These are phyloP conservation scores for Phymanthus crucifer DNA, from an alignment of 92 coral and sea anemone genomes.

Conservation along the genomic window DNA sequence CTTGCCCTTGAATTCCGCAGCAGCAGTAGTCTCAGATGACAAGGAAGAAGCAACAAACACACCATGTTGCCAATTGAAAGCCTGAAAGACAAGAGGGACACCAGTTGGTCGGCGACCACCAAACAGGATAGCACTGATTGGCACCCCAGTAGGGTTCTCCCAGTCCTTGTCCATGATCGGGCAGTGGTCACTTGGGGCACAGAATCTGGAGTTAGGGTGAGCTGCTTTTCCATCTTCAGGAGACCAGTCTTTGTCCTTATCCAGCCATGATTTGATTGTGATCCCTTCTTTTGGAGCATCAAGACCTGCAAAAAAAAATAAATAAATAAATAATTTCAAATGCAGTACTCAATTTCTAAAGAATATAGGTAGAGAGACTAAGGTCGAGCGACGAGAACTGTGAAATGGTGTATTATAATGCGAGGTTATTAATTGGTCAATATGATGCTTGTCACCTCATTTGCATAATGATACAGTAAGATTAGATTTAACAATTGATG, in stretches of 20 bases:
- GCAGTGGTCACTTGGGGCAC: conserved; percentile 93
- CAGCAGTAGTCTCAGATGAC: conserved; percentile 95
- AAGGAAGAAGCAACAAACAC: conserved; percentile 91
- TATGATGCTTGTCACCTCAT: no score
- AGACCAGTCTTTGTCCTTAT: conserved; percentile 69
- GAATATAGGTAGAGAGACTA: no score
- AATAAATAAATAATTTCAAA: background rate
- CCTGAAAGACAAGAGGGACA: conserved; percentile 86
- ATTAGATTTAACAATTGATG: no score
- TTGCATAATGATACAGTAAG: no score
- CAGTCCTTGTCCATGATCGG: conserved; percentile 97
- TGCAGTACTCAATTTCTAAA: no score
- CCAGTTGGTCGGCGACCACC: conserved; percentile 98
- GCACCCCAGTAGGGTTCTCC: conserved; percentile 94
- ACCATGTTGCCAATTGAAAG: conserved; percentile 96
- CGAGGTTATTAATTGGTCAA: no score
- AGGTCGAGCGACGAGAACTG: no score
- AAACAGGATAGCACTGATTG: conserved; percentile 91
- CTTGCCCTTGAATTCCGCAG: conserved; percentile 91
- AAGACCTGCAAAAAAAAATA: conserved; percentile 34
- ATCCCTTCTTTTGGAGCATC: conserved; percentile 44
- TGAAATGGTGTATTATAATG: no score
- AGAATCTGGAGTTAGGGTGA: conserved; percentile 95
- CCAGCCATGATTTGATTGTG: conserved; percentile 82
- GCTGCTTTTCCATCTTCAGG: conserved; percentile 71